These are phyloP conservation scores for Heterotilapia buettikoferi DNA, from an alignment of 2,113 vertebrate species.

Conservation along the genomic window DNA sequence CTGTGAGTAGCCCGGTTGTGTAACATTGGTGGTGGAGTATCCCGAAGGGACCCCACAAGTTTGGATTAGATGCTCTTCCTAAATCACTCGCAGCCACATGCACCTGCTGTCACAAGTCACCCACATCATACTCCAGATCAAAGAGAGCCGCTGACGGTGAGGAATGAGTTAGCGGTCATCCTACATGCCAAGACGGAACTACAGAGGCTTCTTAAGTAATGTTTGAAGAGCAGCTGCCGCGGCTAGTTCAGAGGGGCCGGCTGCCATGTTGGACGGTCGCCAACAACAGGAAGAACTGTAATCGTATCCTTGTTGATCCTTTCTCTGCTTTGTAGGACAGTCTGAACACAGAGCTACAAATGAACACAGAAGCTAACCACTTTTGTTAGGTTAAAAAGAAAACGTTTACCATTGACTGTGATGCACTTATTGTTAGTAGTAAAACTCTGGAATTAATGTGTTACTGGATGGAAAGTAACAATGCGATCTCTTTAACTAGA, in stretches of 20 bases:
- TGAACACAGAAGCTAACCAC: not conserved
- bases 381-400: not conserved
- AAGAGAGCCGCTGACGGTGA: not conserved
- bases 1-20: not conserved
- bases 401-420: not conserved
- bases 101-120: not conserved
- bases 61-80: not conserved
- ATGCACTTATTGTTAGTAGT: not conserved
- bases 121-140: not conserved
- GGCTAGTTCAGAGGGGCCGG: not conserved
- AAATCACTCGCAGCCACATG: not conserved
- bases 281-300: not conserved
- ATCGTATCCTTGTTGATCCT: not conserved
- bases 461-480: not conserved
- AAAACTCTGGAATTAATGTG: not conserved
- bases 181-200: not conserved
- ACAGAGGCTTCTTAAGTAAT: not conserved
- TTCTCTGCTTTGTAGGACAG: not conserved
- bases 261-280: not conserved
- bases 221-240: slow-evolving; percentile 37
- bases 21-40: not conserved
- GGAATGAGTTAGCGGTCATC: slow-evolving; percentile 17
- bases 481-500: not conserved
- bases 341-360: not conserved
- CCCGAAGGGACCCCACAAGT: not conserved